phyloP scores from a whole-genome alignment of 2,797 vertebrate genomes.

The Lepus oiostolus region DNA sequence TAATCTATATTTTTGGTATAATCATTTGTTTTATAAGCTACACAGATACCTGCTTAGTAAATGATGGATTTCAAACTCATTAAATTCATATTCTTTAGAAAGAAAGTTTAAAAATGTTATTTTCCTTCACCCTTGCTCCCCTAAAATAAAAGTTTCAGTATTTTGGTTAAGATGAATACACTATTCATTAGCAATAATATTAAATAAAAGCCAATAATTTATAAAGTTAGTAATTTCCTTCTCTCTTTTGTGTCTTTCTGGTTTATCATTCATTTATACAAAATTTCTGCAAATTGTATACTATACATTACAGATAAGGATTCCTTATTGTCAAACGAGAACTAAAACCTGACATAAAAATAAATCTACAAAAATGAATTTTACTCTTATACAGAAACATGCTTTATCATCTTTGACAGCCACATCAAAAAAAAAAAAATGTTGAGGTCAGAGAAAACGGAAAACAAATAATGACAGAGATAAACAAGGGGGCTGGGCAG shows the following conservation, averaged over 20 bases:
- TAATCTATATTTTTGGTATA: not conserved
- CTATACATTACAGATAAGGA: not conserved
- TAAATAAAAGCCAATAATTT: not conserved
- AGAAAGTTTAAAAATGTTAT: not conserved
- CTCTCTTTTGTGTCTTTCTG: not conserved
- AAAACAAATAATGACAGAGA: not conserved
- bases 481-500: rapidly evolving
- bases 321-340: conserved; percentile 34
- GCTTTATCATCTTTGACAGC: not conserved
- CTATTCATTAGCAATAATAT: not conserved
- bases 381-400: conserved; percentile 32
- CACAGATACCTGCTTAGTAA: not conserved
- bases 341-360: conserved; percentile 9
- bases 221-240: not conserved
- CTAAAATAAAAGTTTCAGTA: conserved; percentile 15
- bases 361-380: not conserved
- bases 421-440: not conserved
- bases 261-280: conserved; percentile 8
- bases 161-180: conserved; percentile 14
- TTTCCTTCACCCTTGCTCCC: not conserved
- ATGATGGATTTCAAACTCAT: conserved; percentile 33
- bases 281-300: not conserved
- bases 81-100: conserved; percentile 46
- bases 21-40: conserved; percentile 17
- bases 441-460: not conserved